Conservation (phyloP, 2,797 vertebrate species). For the Champsocephalus gunnari region DNA sequence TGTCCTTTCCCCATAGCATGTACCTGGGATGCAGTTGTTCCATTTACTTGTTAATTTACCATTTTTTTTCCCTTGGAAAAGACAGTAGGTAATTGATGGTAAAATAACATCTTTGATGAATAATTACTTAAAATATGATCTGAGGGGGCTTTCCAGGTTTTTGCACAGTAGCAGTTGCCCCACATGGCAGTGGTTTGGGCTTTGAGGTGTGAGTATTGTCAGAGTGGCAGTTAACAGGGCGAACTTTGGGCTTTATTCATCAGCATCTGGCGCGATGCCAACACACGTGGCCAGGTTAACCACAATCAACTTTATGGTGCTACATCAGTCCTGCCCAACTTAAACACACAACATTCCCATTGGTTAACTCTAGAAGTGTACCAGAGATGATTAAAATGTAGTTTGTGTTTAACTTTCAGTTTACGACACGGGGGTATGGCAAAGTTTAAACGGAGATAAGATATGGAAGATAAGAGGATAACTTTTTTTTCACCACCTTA, state of each 20-base stretch:
- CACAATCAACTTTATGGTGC: constrained; percentile 18
- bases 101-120: not conserved
- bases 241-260: constrained; percentile 46
- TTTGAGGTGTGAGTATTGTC: not conserved
- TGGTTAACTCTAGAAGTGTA: constrained; percentile 1
- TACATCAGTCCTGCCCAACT: not conserved
- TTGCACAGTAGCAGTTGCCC: not conserved
- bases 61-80: no score
- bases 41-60: not conserved
- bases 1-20: not conserved
- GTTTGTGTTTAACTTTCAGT: not conserved
- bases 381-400: not conserved
- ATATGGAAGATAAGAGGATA: not conserved
- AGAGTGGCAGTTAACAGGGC: constrained; percentile 4
- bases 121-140: not conserved
- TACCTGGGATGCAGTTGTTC: not conserved
- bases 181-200: not conserved
- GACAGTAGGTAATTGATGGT: not conserved
- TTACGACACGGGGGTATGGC: not conserved
- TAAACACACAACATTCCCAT: not conserved
- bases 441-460: not conserved
- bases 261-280: constrained; percentile 4
- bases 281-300: constrained; percentile 1
- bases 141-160: not conserved
- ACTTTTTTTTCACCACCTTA: not conserved